phyloP scores from a whole-genome alignment of 2,113 vertebrate species.

The Siniperca knerii region DNA sequence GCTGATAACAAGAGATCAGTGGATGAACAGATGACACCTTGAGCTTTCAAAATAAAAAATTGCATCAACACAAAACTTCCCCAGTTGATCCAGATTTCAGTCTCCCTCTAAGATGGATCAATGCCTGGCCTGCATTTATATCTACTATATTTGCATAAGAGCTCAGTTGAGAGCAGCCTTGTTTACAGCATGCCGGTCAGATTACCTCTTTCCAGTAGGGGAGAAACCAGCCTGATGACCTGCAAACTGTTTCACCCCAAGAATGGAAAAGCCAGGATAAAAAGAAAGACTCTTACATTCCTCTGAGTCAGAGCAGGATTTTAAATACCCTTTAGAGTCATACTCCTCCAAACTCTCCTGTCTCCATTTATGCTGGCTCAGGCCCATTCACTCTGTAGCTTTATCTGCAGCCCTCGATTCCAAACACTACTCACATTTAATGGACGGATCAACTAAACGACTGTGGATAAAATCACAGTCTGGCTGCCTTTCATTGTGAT shows the following conservation, averaged over 20 bases:
- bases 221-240: constrained; percentile 42
- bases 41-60: constrained; percentile 5
- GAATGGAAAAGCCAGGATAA: constrained; percentile 50
- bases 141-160: constrained; percentile 21
- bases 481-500: constrained; percentile 47
- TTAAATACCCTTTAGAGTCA: constrained; percentile 66
- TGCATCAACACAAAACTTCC: constrained; percentile 11
- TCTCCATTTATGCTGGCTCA: constrained; percentile 37
- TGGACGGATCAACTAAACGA: constrained; percentile 55
- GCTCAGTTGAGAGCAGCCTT: constrained; percentile 18
- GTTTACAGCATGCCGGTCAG: constrained; percentile 31
- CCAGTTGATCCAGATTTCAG: constrained; percentile 4
- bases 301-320: constrained; percentile 51
- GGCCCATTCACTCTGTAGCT: constrained; percentile 43
- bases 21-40: neutral
- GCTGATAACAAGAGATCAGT: neutral
- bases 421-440: constrained; percentile 67
- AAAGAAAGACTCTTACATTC: constrained; percentile 51
- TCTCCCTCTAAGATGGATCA: constrained; percentile 1
- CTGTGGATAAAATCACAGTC: constrained; percentile 59
- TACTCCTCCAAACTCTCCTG: constrained; percentile 41
- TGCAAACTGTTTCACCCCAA: constrained; percentile 29
- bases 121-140: constrained; percentile 13
- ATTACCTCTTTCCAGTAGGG: constrained; percentile 24
- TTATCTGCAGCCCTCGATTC: constrained; percentile 59